Evolutionary conservation across 2,113 vertebrate genomes (phyloP), one percentile per base, ranked within the genome.

Genomic region (Epinephelus cyanopodus): DNA sequence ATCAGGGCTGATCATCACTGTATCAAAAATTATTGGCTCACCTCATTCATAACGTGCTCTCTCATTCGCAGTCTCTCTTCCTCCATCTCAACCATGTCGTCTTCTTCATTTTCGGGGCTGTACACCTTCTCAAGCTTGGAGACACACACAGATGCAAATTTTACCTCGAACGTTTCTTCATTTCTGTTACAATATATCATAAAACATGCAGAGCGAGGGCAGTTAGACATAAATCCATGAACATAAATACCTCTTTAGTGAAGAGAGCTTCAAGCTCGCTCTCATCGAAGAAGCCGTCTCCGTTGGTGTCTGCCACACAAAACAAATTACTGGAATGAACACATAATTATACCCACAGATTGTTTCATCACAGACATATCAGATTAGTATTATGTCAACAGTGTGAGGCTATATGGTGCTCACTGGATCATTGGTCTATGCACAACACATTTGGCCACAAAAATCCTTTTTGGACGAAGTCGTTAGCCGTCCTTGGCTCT

Each of bases 61-160:
- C 97, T 96, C 98, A 99, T 98, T 53, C 97, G 95, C 73, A 97
- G 92, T 47, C 97, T 94, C 93, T 99, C 97, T 87, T 98, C 97
- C 88, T 98, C 97, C 97, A 99, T 98, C 94, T 97, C 97, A 45
- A 97, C 72, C 97, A 98, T 98, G 85, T 98, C 97, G 68, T 98
- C 97, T 66, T 99, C 97, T 94, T 97, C 96, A 67, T 97, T 97
- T 79, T 94, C 92, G 15, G 97, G 94, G 83, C 97, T 96, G 58
- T 98, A 99, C 29, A 97, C 95, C 89, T 99, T 98, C 90, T 97
- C 97, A 84, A 99, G 93, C 97, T 99, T 93, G 21, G 79, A 66
- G 6, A 74, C 62, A 74, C 33, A 77, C 1, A 60, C 14, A 66
- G 15, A 75, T 15, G 57, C 11, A 92, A 73, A 61, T 42, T 27